These are phyloP conservation scores for Girardinus metallicus DNA, from an alignment of 2,797 vertebrate genomes.

Conservation along the genomic window DNA sequence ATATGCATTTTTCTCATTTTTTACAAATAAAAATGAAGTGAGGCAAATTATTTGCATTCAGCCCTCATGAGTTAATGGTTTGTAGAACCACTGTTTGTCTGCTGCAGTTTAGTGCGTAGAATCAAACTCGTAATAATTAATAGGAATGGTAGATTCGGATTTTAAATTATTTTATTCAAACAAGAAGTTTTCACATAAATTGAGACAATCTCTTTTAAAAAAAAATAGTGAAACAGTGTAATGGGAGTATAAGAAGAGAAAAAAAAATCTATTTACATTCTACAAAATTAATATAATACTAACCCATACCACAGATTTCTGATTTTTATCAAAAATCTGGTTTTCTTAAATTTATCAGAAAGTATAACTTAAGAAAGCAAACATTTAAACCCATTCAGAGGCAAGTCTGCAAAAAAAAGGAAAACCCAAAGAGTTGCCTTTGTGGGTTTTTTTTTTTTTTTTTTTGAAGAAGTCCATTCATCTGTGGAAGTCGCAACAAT, in stretches of 20 bases:
- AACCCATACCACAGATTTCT: not conserved
- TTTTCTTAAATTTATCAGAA: not conserved
- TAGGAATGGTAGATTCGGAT: not conserved
- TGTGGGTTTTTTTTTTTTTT: not conserved
- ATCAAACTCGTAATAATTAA: not conserved
- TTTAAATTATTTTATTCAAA: not conserved
- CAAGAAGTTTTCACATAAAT: not conserved
- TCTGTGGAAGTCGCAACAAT: not conserved
- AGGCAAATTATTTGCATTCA: not conserved
- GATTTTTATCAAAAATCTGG: not conserved
- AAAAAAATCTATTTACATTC: not conserved
- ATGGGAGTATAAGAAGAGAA: not conserved
- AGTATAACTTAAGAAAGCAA: not conserved
- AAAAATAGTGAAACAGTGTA: not conserved
- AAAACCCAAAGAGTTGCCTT: not conserved
- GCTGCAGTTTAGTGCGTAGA: not conserved
- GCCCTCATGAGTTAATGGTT: not conserved
- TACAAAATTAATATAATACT: not conserved
- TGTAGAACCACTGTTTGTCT: not conserved
- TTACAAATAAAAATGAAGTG: not conserved
- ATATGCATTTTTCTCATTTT: not conserved
- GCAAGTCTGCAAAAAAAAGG: not conserved
- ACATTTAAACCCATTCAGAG: not conserved
- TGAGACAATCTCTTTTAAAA: not conserved
- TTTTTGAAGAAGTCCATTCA: not conserved